These are phyloP conservation scores for Epirrhoe alternata DNA, from an alignment of 2,888 invertebrate genomes.

Conservation along the genomic window DNA sequence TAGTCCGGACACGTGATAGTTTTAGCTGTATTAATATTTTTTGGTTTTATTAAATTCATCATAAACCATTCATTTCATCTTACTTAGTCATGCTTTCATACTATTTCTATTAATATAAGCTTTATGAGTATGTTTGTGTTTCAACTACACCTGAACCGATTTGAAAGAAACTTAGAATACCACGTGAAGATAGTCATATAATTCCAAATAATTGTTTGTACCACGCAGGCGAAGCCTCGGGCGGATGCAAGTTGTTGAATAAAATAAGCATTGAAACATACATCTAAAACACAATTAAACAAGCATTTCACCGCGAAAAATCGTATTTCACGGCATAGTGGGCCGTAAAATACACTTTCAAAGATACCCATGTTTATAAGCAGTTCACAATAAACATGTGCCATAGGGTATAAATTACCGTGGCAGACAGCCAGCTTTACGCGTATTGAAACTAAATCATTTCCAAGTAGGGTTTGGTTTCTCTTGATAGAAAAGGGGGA, in stretches of 20 bases:
- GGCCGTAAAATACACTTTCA: constrained; percentile 65
- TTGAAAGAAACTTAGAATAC: too few relatives aligned
- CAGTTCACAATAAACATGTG: constrained; percentile 65
- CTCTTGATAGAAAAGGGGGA: constrained; percentile 9
- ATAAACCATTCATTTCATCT: not conserved
- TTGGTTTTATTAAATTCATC: not conserved
- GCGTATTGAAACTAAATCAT: constrained; percentile 80
- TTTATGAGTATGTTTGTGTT: too few relatives aligned
- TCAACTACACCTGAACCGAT: too few relatives aligned
- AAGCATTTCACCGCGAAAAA: constrained; percentile 42
- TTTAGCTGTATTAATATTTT: constrained; percentile 27
- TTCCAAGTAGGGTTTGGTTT: constrained; percentile 48
- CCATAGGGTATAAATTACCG: constrained; percentile 73
- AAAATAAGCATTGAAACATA: constrained; percentile 16
- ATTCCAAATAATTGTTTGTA: too few relatives aligned
- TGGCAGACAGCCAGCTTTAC: constrained; percentile 26
- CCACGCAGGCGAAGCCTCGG: too few relatives aligned
- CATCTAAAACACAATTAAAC: constrained; percentile 27
- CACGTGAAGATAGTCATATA: not conserved
- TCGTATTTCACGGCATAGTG: constrained; percentile 52
- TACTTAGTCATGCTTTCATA: too few relatives aligned
- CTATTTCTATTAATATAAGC: not conserved
- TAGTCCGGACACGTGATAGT: constrained; percentile 50
- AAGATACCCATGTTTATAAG: constrained; percentile 63
- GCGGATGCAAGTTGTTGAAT: not conserved